Conservation (phyloP, 2,797 vertebrate genomes). For the Sparidentex hasta region DNA sequence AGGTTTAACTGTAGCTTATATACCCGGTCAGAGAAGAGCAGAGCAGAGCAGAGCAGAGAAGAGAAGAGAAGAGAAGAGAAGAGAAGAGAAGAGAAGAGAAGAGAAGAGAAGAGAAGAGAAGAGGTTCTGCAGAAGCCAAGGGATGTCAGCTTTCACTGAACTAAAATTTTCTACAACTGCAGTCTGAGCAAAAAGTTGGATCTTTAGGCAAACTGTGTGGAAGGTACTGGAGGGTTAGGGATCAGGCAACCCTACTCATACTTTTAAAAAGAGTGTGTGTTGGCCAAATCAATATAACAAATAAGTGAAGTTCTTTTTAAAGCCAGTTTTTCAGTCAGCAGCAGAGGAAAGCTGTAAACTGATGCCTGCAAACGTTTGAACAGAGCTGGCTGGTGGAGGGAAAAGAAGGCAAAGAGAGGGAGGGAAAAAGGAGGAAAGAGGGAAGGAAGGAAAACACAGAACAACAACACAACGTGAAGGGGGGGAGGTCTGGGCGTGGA, state of each 20-base stretch:
- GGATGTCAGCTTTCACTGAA: neutral
- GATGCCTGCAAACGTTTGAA: neutral
- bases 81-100: neutral
- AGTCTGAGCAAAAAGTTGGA: slow-evolving; percentile 7
- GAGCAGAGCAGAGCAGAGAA: neutral
- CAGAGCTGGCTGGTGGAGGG: neutral
- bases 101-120: neutral
- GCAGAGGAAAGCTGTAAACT: neutral
- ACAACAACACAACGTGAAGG: too few species aligned
- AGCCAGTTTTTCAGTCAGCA: neutral
- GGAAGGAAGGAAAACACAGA: too few species aligned
- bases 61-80: neutral
- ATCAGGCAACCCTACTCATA: neutral
- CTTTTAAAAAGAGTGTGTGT: neutral
- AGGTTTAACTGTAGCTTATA: slow-evolving; percentile 8
- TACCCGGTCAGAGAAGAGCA: slow-evolving; percentile 14
- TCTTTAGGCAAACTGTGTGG: slow-evolving; percentile 12
- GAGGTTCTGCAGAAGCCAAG: neutral
- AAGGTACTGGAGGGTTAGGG: neutral
- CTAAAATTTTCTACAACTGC: slow-evolving; percentile 34
- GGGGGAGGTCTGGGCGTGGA: neutral
- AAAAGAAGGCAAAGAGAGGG: neutral
- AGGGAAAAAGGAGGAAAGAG: too few species aligned
- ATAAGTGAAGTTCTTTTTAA: neutral
- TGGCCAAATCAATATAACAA: neutral